phyloP scores from a whole-genome alignment of 2,113 vertebrate genomes.

The Scomber scombrus region DNA sequence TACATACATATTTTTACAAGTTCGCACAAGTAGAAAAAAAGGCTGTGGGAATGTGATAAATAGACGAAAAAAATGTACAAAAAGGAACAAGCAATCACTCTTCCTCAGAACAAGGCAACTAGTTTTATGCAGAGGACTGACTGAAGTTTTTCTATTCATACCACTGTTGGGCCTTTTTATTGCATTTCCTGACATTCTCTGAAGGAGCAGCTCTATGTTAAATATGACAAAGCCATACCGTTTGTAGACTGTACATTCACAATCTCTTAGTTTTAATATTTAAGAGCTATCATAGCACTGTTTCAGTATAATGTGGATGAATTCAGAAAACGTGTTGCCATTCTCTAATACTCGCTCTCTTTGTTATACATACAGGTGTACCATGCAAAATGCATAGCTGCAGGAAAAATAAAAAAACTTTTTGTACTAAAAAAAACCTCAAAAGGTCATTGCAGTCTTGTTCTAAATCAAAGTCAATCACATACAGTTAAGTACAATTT shows the following conservation, averaged over 20 bases:
- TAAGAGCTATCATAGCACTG: constrained; percentile 13
- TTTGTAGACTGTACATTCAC: constrained; percentile 12
- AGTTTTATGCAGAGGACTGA: not conserved
- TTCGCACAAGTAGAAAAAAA: constrained; percentile 7
- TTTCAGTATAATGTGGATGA: not conserved
- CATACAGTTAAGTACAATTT: not conserved
- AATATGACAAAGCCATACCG: constrained; percentile 7
- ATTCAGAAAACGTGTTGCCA: constrained; percentile 12
- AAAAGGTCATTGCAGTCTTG: constrained; percentile 18
- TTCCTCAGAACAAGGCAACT: constrained; percentile 25
- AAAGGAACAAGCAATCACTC: constrained; percentile 23
- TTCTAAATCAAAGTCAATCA: constrained; percentile 7
- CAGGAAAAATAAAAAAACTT: not conserved
- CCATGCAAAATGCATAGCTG: constrained; percentile 35
- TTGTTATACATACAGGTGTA: not conserved
- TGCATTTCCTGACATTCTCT: constrained; percentile 19
- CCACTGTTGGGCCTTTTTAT: constrained; percentile 2
- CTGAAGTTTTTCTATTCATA: not conserved
- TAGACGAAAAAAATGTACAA: not conserved
- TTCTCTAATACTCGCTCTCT: not conserved
- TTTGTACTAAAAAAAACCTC: constrained; percentile 8
- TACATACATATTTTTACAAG: constrained; percentile 8
- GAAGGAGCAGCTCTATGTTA: constrained; percentile 17
- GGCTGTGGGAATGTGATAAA: constrained; percentile 1
- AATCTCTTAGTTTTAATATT: constrained; percentile 27